Evolutionary conservation across 2,888 invertebrate genomes (phyloP).

Genomic region (Acronicta leporina): DNA sequence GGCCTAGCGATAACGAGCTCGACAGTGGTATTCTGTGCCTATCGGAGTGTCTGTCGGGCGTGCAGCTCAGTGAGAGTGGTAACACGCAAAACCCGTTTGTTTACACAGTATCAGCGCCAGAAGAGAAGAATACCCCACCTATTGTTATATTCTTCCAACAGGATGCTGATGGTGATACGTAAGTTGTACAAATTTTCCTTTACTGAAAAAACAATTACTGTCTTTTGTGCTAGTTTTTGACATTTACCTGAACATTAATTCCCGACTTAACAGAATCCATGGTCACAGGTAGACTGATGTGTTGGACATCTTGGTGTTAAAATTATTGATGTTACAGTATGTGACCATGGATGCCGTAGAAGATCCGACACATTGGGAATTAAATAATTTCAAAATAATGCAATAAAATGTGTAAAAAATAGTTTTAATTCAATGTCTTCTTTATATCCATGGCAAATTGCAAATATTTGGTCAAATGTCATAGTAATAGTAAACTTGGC

Average conservation of each 20-base stretch:
- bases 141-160: slow-evolving; percentile 93
- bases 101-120: slow-evolving; percentile 49
- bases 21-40: slow-evolving; percentile 91
- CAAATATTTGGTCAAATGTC: slow-evolving; percentile 14
- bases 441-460: slow-evolving; percentile 1
- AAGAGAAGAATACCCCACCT: slow-evolving; percentile 72
- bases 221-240: too few species aligned
- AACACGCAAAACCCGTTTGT: slow-evolving; percentile 25
- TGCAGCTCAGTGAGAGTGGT: slow-evolving; percentile 52
- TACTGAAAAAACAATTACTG: background rate
- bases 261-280: too few species aligned
- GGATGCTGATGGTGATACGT: slow-evolving; percentile 96
- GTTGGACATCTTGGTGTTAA: too few species aligned
- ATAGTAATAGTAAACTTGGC: background rate
- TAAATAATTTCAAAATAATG: too few species aligned
- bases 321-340: too few species aligned
- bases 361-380: too few species aligned
- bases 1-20: slow-evolving; percentile 64
- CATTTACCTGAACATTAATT: too few species aligned
- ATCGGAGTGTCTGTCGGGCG: slow-evolving; percentile 82
- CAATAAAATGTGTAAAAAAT: too few species aligned
- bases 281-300: too few species aligned
- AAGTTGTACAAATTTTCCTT: slow-evolving; percentile 78
- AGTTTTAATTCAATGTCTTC: too few species aligned
- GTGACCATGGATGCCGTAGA: too few species aligned